Percentiles rank a stretch among this genome's conserved stretches.
These are phyloP conservation scores for Scolopax rusticola DNA, from an alignment of 2,797 vertebrate genomes.

Conservation along the genomic window DNA sequence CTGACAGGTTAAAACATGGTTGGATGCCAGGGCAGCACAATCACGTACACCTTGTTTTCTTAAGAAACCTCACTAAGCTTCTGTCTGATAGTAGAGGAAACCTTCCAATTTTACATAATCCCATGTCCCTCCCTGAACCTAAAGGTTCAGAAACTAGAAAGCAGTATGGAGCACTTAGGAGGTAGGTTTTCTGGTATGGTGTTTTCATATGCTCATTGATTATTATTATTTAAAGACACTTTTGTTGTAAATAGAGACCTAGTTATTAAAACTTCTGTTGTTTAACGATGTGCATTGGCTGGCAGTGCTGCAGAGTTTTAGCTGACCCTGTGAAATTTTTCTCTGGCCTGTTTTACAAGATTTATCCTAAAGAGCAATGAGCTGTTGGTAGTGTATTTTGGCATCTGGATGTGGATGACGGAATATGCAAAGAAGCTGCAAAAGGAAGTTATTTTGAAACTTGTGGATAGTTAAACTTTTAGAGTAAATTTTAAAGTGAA, in stretches of 20 bases:
- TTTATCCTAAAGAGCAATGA: background rate
- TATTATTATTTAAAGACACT: background rate
- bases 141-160: background rate
- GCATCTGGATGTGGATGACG: background rate
- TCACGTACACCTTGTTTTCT: background rate
- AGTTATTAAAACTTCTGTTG: background rate
- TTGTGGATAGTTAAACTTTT: background rate
- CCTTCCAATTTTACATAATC: background rate
- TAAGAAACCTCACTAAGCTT: background rate
- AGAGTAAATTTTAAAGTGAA: background rate
- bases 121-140: background rate
- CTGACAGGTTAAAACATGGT: background rate
- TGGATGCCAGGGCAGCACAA: background rate
- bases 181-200: background rate
- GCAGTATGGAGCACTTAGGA: background rate
- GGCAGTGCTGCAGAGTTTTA: background rate
- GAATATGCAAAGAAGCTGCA: slow-evolving; percentile 29
- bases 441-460: slow-evolving; percentile 32
- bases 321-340: background rate
- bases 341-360: fast-evolving
- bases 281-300: background rate
- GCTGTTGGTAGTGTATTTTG: slow-evolving; percentile 44
- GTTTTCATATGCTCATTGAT: background rate
- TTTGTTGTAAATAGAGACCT: background rate
- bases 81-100: background rate